A percentile compares a stretch with the other conserved stretches of the same genome.
These are phyloP conservation scores for Lamellibrachia luymesi DNA, from an alignment of 1,140 invertebrate species.

Conservation along the genomic window DNA sequence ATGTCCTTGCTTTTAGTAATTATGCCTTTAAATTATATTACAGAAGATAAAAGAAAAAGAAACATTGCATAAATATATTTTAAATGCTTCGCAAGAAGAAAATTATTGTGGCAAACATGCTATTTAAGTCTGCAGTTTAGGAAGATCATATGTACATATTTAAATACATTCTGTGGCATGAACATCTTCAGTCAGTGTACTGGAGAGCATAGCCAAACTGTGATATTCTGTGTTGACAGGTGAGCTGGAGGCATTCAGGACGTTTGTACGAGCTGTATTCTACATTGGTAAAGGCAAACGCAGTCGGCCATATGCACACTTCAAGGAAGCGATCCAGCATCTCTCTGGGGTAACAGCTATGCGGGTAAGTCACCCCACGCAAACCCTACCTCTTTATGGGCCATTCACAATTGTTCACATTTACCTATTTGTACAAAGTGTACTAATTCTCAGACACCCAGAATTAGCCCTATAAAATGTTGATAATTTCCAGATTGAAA, in stretches of 20 bases:
- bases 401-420: no score
- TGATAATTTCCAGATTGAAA: no score
- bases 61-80: no score
- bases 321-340: constrained; percentile 78
- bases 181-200: not conserved
- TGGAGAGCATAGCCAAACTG: not conserved
- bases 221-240: constrained; percentile 25
- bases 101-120: no score
- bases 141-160: not conserved
- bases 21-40: no score
- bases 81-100: no score
- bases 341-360: not conserved
- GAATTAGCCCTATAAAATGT: no score
- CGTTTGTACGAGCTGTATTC: constrained; percentile 73
- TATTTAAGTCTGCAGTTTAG: not conserved
- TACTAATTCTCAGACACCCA: no score
- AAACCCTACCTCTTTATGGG: not conserved
- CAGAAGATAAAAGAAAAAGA: no score
- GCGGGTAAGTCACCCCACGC: not conserved
- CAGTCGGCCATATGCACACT: constrained; percentile 80
- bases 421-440: no score
- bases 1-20: no score
- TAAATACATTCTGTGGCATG: not conserved
- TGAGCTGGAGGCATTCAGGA: constrained; percentile 66
- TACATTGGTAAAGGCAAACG: constrained; percentile 76